Evolutionary conservation across 2,113 vertebrate genomes (phyloP), one percentile per base, ranked within the genome.

Genomic region (Lethenteron reissneri): DNA sequence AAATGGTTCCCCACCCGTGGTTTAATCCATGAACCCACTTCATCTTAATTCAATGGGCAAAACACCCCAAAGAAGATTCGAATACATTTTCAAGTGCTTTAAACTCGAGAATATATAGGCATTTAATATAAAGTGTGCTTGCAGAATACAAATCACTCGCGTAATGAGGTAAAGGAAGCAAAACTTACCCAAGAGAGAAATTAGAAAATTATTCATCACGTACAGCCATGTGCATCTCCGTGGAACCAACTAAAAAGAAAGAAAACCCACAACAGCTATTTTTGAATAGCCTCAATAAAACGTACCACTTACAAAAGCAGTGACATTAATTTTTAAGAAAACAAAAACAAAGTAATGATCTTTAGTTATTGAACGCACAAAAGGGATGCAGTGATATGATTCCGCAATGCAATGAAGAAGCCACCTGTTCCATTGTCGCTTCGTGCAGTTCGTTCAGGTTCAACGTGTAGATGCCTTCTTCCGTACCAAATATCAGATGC

Each of bases 361-460:
- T 41, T 41, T 41, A 41, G 41, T 41, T 41, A 41, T 6, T 41
- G 41, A 41, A 41, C 5, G 41, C 41, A 41, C 41, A 25, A 25
- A 25, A 25, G 25, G 41, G 41, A 41, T 41, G 41, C 41, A 41
- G 41, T 41, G 5, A 41, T 41, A 41, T 41, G 41, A 5, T 41
- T 41, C 41, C 41, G 41, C 41, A 41, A 41, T 41, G 41, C 7
- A 7, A 41, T 41, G 41, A 41, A 41, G 41, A 41, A 72, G 56
- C 62, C 77, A 95, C 94, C 88, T 96, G 94, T 76, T 95, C 92
- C 94, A 99, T 96, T 41, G 89, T 88, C 8, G 90, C 95, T 83
- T 99, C 94, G 57, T 99, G 94, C 74, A 99, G 84, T 77, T 99
- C 94, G 74, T 99, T 99, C 71, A 99, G 87, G 78, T 99, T 99